Base-by-base conservation (phyloP, 2,113 vertebrate species). In the Cygnus buccinator region DNA sequence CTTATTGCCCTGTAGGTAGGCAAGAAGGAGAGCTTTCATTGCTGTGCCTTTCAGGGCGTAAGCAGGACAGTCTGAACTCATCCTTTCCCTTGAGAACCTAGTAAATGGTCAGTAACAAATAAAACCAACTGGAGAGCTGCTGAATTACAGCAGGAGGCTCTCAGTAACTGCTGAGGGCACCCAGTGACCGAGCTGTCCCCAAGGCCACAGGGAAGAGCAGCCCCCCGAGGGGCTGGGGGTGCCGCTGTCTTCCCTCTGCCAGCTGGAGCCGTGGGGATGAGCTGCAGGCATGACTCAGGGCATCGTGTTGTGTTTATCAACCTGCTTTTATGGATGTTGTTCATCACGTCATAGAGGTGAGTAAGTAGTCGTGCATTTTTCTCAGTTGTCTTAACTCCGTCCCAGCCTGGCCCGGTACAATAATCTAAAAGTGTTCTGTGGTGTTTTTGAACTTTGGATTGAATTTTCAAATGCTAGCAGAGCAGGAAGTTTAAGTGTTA, bases 61-160 rank as follows among this genome's bases (percentile, higher is more conserved):
- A 68, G 57, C 33, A 68, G 71, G 66, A 57, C 58, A 41, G 33
- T 28, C 67, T 92, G 91, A 92, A 82, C 73, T 91, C 89, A 89
- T 76, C 81, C 77, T n/a, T 89, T 75, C 35, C 89, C 93, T 66
- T 28, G 93, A 87, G 91, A 93, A 97, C 29, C 29, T 54, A 37
- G 43, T 84, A 92, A 90, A 55, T 92, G 83, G 92, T 68, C 91
- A 91, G 48, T 79, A 54, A 82, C 79, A 84, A 77, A 52, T 73
- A 57, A 57, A 89, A 89, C 87, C 95, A 95, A 72, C 66, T 82
- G 84, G 73, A 75, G 74, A 92, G 54, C 15, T 87, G 87, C 77
- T 91, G 93, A 94, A 96, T 95, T 97, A 95, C 84, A 50, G 70
- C 94, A 87, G 94, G 93, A 97, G 94, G 86, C 89, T 89, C 61